Percentiles rank a stretch among this genome's conserved stretches.
Evolutionary conservation across 2,888 invertebrate genomes (phyloP).

Genomic region (Melanostoma mellinum): DNA sequence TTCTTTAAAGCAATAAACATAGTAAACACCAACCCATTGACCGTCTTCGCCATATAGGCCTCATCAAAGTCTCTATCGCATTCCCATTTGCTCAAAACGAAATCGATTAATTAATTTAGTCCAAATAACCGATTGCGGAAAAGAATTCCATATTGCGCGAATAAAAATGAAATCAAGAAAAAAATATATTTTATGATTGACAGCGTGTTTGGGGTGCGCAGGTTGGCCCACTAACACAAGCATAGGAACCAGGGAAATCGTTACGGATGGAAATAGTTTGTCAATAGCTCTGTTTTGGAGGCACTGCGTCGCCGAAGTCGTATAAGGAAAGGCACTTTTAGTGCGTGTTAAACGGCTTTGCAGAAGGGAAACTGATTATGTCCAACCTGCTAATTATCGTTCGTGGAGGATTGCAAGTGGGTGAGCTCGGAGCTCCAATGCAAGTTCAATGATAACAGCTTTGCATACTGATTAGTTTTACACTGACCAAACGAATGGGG

Average conservation of each 20-base stretch:
- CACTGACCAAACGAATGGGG: not conserved
- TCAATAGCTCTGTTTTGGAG: conserved; percentile 34
- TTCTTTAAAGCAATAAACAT: conserved; percentile 5
- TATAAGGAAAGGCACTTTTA: conserved; percentile 47
- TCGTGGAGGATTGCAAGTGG: conserved; percentile 56
- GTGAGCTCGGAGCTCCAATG: conserved; percentile 62
- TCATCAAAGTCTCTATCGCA: conserved; percentile 3
- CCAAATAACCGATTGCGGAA: conserved; percentile 62
- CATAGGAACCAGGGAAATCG: conserved; percentile 61
- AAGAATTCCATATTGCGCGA: conserved; percentile 48
- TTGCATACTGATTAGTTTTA: conserved; percentile 63
- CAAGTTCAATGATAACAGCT: conserved; percentile 27
- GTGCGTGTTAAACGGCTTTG: conserved; percentile 50
- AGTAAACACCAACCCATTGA: conserved; percentile 63
- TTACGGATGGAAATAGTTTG: conserved; percentile 56
- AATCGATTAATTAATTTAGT: conserved; percentile 55
- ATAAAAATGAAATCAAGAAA: conserved; percentile 66
- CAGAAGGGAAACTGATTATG: conserved; percentile 58
- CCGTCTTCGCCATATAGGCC: conserved; percentile 49
- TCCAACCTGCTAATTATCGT: conserved; percentile 55
- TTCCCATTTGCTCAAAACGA: conserved; percentile 44
- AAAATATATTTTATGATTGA: conserved; percentile 35
- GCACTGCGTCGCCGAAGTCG: conserved; percentile 35
- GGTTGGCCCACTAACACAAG: conserved; percentile 46
- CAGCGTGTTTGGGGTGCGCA: conserved; percentile 11